These are phyloP conservation scores for Napeogenes inachia DNA, from an alignment of 2,888 invertebrate species.

Conservation along the genomic window DNA sequence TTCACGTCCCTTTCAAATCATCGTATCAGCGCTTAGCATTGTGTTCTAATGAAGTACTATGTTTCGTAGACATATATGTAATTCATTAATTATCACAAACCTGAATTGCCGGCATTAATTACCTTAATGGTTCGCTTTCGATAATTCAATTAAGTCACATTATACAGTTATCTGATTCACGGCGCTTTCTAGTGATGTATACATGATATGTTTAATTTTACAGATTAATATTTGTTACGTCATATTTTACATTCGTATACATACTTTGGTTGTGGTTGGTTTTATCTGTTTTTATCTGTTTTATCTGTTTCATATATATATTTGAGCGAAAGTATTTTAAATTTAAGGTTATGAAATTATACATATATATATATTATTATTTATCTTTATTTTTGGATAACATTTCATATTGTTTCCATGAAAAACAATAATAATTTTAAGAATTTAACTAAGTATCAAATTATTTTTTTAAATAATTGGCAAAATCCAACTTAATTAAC, in stretches of 20 bases:
- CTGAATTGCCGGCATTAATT: neutral
- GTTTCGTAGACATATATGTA: neutral
- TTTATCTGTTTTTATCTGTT: too few species aligned
- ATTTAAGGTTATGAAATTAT: too few species aligned
- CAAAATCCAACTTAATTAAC: too few species aligned
- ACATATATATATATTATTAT: too few species aligned
- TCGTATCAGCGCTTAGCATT: neutral
- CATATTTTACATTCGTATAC: neutral
- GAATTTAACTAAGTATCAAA: too few species aligned
- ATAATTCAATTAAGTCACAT: conserved; percentile 3
- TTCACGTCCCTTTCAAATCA: neutral
- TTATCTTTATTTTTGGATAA: too few species aligned
- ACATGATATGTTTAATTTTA: neutral
- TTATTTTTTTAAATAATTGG: too few species aligned
- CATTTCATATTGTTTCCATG: too few species aligned
- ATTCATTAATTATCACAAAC: neutral
- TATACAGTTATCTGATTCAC: conserved; percentile 4
- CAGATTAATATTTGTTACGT: neutral
- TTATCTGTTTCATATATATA: too few species aligned
- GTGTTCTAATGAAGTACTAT: neutral
- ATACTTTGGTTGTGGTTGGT: too few species aligned
- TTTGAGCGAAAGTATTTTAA: too few species aligned
- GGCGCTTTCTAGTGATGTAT: neutral
- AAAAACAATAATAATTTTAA: too few species aligned
- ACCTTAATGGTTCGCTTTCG: neutral